A percentile compares a stretch with the other conserved stretches of the same genome.
phyloP scores from a whole-genome alignment of 1,140 invertebrate genomes.

The Apis dorsata region DNA sequence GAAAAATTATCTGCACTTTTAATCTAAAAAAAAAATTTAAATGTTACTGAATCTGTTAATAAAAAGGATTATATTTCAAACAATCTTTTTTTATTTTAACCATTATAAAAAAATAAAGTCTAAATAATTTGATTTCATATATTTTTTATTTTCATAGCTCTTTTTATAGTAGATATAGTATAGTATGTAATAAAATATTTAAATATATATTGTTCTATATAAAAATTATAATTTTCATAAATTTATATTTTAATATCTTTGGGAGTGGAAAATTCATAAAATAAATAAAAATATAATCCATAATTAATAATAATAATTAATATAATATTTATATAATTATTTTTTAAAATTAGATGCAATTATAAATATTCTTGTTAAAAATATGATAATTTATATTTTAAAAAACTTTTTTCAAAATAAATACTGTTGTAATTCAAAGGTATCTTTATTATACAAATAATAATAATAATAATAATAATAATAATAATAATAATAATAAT shows the following conservation, averaged over 20 bases:
- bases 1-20: background rate
- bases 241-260: background rate
- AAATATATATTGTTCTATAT: constrained; percentile 12
- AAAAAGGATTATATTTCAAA: background rate
- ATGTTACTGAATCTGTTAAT: background rate
- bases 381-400: constrained; percentile 13
- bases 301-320: background rate
- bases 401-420: background rate
- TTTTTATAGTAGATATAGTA: background rate
- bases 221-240: background rate
- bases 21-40: background rate
- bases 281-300: background rate
- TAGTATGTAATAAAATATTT: background rate
- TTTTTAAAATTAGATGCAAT: constrained; percentile 25
- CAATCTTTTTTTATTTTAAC: background rate
- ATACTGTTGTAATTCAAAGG: constrained; percentile 57
- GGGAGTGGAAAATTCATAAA: background rate
- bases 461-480: constrained; percentile 12
- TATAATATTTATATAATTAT: constrained; percentile 25
- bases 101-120: background rate
- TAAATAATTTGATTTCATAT: constrained; percentile 33
- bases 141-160: constrained; percentile 24
- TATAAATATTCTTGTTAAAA: constrained; percentile 16
- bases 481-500: constrained; percentile 41
- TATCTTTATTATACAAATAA: constrained; percentile 65